phyloP scores from a whole-genome alignment of 1,140 invertebrate genomes.

The Hylaeus volcanicus region DNA sequence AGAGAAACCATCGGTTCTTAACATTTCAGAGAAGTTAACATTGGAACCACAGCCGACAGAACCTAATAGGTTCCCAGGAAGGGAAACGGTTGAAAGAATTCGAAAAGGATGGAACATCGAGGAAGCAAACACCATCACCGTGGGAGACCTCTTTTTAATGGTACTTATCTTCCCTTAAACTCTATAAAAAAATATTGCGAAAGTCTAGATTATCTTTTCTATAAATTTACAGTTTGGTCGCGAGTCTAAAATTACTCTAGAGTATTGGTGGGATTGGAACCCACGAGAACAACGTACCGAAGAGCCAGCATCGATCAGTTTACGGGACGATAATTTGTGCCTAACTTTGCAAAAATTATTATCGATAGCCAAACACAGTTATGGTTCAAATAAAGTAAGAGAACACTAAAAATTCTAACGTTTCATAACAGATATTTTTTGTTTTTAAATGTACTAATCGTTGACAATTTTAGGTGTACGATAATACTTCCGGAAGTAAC shows the following conservation, averaged over 20 bases:
- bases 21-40: constrained; percentile 64
- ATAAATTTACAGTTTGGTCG: constrained; percentile 84
- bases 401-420: constrained; percentile 1
- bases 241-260: constrained; percentile 88
- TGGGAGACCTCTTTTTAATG: constrained; percentile 95
- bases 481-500: constrained; percentile 76
- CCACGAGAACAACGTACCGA: constrained; percentile 62
- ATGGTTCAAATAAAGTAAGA: constrained; percentile 75
- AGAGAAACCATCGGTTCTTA: constrained; percentile 59
- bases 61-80: constrained; percentile 76
- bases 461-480: constrained; percentile 67
- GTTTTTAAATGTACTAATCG: constrained; percentile 11
- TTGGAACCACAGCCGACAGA: constrained; percentile 55
- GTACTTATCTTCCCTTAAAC: constrained; percentile 74
- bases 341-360: constrained; percentile 82
- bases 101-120: constrained; percentile 89
- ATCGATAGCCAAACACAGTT: constrained; percentile 82
- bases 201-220: neutral
- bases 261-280: constrained; percentile 89
- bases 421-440: neutral
- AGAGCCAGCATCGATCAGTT: constrained; percentile 52
- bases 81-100: constrained; percentile 83
- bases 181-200: neutral
- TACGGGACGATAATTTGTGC: constrained; percentile 70
- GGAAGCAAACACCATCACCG: constrained; percentile 88